phyloP scores from a whole-genome alignment of 2,888 invertebrate species.

The Sinopyrophorus schimmeli region DNA sequence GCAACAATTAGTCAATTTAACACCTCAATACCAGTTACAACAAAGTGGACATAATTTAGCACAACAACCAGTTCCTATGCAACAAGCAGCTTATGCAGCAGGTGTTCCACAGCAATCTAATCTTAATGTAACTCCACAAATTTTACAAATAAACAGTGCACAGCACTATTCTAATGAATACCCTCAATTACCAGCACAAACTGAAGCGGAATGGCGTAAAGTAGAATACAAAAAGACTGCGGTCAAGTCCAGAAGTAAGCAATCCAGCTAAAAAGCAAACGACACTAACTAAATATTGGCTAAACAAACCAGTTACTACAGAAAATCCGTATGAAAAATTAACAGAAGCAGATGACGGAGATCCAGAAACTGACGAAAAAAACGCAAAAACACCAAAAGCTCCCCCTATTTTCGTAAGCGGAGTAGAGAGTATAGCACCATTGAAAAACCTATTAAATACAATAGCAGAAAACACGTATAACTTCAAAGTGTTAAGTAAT shows the following conservation, averaged over 20 bases:
- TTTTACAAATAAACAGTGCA: constrained; percentile 1
- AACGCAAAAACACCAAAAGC: neutral
- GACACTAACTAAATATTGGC: constrained; percentile 9
- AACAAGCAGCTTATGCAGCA: constrained; percentile 7
- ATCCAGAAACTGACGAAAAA: constrained; percentile 1
- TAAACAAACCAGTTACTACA: constrained; percentile 5
- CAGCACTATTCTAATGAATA: constrained; percentile 9
- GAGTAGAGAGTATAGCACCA: constrained; percentile 1
- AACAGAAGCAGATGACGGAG: neutral
- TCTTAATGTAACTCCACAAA: constrained; percentile 8
- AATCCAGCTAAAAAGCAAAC: constrained; percentile 14
- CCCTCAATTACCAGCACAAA: constrained; percentile 13
- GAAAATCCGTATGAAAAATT: constrained; percentile 2
- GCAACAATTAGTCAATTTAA: constrained; percentile 15
- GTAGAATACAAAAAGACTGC: constrained; percentile 15
- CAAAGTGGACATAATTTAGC: constrained; percentile 13
- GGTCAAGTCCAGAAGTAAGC: constrained; percentile 10
- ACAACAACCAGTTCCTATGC: constrained; percentile 6
- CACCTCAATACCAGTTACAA: constrained; percentile 10
- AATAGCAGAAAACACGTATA: neutral
- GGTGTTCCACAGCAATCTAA: constrained; percentile 10
- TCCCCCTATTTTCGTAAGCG: constrained; percentile 5
- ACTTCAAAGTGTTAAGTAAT: neutral
- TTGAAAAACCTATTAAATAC: constrained; percentile 4
- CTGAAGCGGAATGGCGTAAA: constrained; percentile 12